Conservation (phyloP, 2,113 vertebrate species). For the Anhinga anhinga region DNA sequence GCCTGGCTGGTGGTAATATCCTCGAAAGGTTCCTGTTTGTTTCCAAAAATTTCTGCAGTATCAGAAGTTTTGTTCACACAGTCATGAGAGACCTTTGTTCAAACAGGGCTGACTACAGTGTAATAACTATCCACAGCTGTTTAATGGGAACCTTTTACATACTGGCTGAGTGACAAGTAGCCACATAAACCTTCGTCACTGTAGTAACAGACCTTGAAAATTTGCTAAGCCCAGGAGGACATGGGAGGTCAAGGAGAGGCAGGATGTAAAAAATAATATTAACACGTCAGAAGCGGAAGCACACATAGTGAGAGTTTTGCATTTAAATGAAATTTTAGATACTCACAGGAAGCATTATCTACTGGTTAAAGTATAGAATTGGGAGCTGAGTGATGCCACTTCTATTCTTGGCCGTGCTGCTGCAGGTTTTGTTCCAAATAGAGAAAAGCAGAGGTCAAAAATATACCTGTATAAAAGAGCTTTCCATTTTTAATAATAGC, state of each 20-base stretch:
- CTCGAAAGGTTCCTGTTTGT: not conserved
- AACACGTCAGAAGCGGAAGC: not conserved
- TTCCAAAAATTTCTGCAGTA: not conserved
- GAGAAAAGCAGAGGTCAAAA: conserved; percentile 38
- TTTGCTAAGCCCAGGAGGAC: not conserved
- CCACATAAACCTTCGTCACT: not conserved
- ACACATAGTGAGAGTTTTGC: not conserved
- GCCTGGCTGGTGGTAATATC: not conserved
- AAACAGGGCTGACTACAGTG: not conserved
- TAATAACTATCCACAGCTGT: not conserved
- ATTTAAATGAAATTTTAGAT: conserved; percentile 26
- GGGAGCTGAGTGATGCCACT: not conserved
- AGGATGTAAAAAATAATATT: conserved; percentile 19
- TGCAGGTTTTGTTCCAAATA: conserved; percentile 28
- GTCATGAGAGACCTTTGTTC: not conserved
- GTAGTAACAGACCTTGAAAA: not conserved
- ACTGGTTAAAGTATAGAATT: not conserved
- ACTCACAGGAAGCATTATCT: not conserved
- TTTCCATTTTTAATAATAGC: conserved; percentile 13
- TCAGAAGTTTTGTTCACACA: not conserved
- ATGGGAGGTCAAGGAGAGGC: not conserved
- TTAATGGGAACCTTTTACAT: not conserved
- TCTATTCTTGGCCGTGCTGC: not conserved
- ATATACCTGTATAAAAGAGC: conserved; percentile 5
- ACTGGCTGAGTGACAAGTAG: not conserved